Conservation (phyloP, 2,888 invertebrate genomes). For the Erynnis tages region DNA sequence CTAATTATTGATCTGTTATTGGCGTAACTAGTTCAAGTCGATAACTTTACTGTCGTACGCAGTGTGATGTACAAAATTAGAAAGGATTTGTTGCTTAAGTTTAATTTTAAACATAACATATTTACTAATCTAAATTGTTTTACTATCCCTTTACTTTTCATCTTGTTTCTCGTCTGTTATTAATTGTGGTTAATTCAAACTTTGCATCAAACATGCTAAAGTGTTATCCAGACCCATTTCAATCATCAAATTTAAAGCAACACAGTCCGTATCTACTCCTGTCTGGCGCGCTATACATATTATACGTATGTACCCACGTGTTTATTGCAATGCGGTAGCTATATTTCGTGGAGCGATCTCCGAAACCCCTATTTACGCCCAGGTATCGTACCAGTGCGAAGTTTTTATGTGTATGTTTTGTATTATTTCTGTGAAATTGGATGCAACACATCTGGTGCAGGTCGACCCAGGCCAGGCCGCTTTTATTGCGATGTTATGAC, state of each 20-base stretch:
- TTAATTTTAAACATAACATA: too few species aligned
- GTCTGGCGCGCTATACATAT: slow-evolving; percentile 13
- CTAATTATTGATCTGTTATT: not conserved
- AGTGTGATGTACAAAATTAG: too few species aligned
- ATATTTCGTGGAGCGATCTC: slow-evolving; percentile 59
- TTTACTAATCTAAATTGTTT: too few species aligned
- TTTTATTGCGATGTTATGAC: slow-evolving; percentile 71
- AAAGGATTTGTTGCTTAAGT: too few species aligned
- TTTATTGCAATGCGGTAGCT: slow-evolving; percentile 33
- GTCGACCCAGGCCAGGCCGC: slow-evolving; percentile 41
- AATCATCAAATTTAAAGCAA: slow-evolving; percentile 1
- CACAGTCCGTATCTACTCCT: not conserved
- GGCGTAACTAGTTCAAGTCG: not conserved
- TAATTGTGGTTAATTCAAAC: too few species aligned
- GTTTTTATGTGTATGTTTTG: slow-evolving; percentile 58
- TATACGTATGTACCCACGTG: slow-evolving; percentile 5
- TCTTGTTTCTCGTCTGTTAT: too few species aligned
- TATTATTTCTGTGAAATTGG: slow-evolving; percentile 64
- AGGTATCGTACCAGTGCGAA: slow-evolving; percentile 61
- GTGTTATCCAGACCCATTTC: not conserved
- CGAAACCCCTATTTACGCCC: slow-evolving; percentile 65
- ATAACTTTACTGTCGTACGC: not conserved
- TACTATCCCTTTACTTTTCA: too few species aligned
- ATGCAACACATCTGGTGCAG: slow-evolving; percentile 66
- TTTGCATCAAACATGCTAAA: too few species aligned